Evolutionary conservation across 2,113 vertebrate genomes (phyloP), one percentile per base, ranked within the genome.

Genomic region (Clinocottus analis): DNA sequence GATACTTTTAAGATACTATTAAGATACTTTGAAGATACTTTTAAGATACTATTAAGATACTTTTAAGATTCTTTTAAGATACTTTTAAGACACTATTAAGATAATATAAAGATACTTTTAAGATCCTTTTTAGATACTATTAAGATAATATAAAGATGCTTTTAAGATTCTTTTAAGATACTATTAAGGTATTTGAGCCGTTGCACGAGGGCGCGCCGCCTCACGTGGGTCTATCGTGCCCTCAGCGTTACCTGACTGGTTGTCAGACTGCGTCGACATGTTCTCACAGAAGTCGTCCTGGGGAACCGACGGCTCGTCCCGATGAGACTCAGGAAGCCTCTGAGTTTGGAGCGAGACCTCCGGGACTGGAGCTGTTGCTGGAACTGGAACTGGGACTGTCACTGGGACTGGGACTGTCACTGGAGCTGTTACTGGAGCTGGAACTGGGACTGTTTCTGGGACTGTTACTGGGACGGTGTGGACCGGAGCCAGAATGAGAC

Each of bases 201-300:
- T 49, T 21, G 17, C 6, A 47, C 17, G 45, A 47, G 17, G 17
- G 8, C 8, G 1, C 5, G 41, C 14, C 16, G 41, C 12, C 12
- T 9, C 17, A 5, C 33, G 9, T 21, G 33, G 33, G 21, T 33
- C 0, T 16, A 59, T 7, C 5, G 1, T 23, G 47, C 29, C 13
- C 21, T 35, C 13, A 13, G 16, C 33, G 14, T 31, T 89, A 95
- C 94, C 94, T 91, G 94, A 94, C 56, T 94, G 94, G 87, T 93
- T 94, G 92, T 94, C 94, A 0, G 93, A 92, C 68, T 92, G 94
- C 0, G 87, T 87, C 0, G 94, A 94, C 86, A 90, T 87, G 88
- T 92, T 91, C 79, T 93, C 92, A 12, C 93, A 88, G 81, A 93
- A 87, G 80, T 94, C 92, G 59, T 91, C 93, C 72, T 90, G 89